Conservation (phyloP, 2,113 vertebrate species). For the Sinocyclocheilus maitianheensis region DNA sequence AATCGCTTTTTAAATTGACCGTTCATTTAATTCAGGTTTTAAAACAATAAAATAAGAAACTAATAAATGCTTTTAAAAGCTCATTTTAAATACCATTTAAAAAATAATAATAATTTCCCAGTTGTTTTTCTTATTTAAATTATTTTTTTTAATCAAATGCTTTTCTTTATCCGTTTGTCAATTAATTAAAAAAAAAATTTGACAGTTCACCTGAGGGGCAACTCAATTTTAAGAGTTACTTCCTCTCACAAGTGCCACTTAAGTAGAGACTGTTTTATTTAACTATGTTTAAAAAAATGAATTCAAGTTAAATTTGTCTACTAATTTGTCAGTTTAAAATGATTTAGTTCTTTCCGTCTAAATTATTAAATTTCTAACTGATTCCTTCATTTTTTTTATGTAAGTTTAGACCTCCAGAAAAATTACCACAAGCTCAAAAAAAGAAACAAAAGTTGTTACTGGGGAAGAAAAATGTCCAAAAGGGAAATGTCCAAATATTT, state of each 20-base stretch:
- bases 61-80: not conserved
- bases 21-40: not conserved
- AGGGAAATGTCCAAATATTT: no score
- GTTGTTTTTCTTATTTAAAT: not conserved
- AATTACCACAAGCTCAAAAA: not conserved
- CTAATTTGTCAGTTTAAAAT: not conserved
- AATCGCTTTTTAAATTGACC: not conserved
- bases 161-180: not conserved
- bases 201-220: not conserved
- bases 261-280: not conserved
- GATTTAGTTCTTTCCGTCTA: not conserved
- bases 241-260: not conserved
- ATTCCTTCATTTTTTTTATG: not conserved
- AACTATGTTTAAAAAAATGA: not conserved
- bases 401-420: not conserved
- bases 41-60: not conserved
- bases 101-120: not conserved
- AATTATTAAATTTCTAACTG: not conserved
- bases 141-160: not conserved
- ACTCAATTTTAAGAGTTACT: not conserved
- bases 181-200: not conserved
- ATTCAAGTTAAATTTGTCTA: not conserved
- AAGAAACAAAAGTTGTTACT: no score
- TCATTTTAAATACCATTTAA: not conserved
- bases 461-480: no score